phyloP scores from a whole-genome alignment of 2,888 invertebrate species.

The Nomada fabriciana region DNA sequence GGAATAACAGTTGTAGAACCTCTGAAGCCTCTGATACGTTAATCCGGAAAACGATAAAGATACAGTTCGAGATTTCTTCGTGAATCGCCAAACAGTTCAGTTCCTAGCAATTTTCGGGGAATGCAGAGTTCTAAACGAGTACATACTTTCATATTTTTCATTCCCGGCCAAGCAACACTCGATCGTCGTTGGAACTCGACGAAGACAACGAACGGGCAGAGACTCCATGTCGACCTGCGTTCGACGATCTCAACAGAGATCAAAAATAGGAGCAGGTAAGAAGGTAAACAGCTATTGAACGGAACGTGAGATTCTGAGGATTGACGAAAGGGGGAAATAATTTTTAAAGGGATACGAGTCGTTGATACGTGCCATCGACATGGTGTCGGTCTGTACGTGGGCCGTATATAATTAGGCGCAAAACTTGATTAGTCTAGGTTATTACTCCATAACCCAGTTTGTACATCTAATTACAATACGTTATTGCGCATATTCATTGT shows the following conservation, averaged over 20 bases:
- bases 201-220: slow-evolving; percentile 8
- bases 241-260: slow-evolving; percentile 12
- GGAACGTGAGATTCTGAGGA: background rate
- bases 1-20: background rate
- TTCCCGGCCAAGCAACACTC: slow-evolving; percentile 28
- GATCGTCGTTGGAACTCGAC: slow-evolving; percentile 40
- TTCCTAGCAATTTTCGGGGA: slow-evolving; percentile 27
- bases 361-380: slow-evolving; percentile 25
- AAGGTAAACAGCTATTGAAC: background rate
- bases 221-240: slow-evolving; percentile 40
- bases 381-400: slow-evolving; percentile 56
- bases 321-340: background rate
- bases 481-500: slow-evolving; percentile 78
- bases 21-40: background rate
- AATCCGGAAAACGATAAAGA: background rate
- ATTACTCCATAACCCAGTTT: slow-evolving; percentile 77
- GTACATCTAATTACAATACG: slow-evolving; percentile 78
- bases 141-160: slow-evolving; percentile 29
- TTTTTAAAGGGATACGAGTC: background rate
- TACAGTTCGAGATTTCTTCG: slow-evolving; percentile 2
- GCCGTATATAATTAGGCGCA: slow-evolving; percentile 73
- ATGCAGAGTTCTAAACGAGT: slow-evolving; percentile 23
- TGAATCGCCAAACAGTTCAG: slow-evolving; percentile 32
- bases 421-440: slow-evolving; percentile 74
- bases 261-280: background rate